Evolutionary conservation across 2,888 invertebrate species (phyloP).

Genomic region (Lamellibrachia columna): DNA sequence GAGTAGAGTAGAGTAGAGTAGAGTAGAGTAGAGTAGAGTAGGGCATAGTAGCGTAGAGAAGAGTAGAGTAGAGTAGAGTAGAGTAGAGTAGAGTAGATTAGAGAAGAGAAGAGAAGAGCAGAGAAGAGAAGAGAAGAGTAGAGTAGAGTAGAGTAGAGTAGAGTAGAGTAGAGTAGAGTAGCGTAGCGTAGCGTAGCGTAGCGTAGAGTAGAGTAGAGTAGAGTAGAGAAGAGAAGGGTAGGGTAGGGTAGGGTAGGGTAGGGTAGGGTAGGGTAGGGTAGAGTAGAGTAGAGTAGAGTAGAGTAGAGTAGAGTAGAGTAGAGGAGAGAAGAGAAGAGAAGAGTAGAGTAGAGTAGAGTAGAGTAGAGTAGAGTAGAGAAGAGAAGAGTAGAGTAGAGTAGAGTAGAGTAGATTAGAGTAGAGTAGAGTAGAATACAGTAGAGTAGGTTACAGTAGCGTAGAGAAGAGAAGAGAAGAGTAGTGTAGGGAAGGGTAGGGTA

Average conservation of each 20-base stretch:
- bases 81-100: slow-evolving; percentile 6
- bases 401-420: slow-evolving; percentile 18
- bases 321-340: neutral
- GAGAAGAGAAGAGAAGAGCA: too few relatives aligned
- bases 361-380: neutral
- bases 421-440: too few relatives aligned
- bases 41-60: too few relatives aligned
- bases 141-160: too few relatives aligned
- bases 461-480: slow-evolving; percentile 6
- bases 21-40: slow-evolving; percentile 1
- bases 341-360: slow-evolving; percentile 14
- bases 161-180: too few relatives aligned
- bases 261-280: neutral
- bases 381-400: slow-evolving; percentile 18
- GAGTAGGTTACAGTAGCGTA: too few relatives aligned
- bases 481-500: slow-evolving; percentile 6
- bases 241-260: too few relatives aligned
- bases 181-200: too few relatives aligned
- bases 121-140: too few relatives aligned
- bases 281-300: slow-evolving; percentile 19
- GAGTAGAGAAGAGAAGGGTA: too few relatives aligned
- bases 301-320: neutral
- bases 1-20: too few relatives aligned
- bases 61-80: slow-evolving; percentile 14
- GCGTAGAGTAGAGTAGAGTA: too few relatives aligned